Evolutionary conservation across 2,113 vertebrate species (phyloP).

Genomic region (Lathamus discolor): DNA sequence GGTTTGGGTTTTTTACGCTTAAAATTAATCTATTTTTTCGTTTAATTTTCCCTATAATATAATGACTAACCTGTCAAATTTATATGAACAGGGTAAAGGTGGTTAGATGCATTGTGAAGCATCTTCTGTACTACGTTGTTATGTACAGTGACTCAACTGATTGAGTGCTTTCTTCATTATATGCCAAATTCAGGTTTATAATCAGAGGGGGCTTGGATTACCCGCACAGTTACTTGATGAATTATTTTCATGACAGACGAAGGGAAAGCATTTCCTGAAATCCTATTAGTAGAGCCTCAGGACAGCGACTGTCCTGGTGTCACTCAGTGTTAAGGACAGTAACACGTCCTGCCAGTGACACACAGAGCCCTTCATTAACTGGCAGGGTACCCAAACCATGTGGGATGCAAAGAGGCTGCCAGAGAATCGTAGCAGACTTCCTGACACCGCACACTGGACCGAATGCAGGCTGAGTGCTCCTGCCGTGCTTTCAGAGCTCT

Average conservation of each 20-base stretch:
- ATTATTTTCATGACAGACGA: constrained; percentile 10
- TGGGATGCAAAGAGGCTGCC: neutral
- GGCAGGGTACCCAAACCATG: neutral
- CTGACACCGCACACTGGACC: neutral
- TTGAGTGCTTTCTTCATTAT: neutral
- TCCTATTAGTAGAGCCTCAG: neutral
- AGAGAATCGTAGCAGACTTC: neutral
- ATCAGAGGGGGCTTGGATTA: neutral
- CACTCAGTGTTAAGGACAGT: neutral
- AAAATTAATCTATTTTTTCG: neutral
- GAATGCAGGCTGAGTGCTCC: fast-evolving
- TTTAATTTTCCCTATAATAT: neutral
- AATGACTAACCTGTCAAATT: neutral
- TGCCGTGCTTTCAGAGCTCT: neutral
- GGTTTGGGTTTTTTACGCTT: neutral
- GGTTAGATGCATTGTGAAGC: neutral
- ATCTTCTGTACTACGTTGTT: neutral
- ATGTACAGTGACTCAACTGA: constrained; percentile 2
- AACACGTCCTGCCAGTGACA: neutral
- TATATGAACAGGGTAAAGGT: neutral
- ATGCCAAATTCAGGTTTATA: neutral
- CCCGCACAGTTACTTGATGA: neutral
- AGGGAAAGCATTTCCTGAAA: constrained; percentile 7
- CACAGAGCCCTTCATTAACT: neutral
- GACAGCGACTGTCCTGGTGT: neutral